phyloP scores from a whole-genome alignment of 1,140 invertebrate species.

The Melanaphis sacchari region DNA sequence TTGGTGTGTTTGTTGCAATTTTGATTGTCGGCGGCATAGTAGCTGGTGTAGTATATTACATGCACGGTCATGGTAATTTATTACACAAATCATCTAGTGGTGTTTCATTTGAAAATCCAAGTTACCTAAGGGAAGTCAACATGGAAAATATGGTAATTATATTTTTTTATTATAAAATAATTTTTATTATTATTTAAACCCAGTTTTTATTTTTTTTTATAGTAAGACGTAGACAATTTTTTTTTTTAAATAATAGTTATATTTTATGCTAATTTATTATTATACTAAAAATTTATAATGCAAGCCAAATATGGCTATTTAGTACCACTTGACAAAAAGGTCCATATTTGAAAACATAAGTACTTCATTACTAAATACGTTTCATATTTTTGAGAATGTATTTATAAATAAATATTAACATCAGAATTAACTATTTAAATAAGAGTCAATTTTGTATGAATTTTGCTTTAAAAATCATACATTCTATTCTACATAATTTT shows the following conservation, averaged over 20 bases:
- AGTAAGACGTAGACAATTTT: too few relatives aligned
- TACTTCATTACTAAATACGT: neutral
- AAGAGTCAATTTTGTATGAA: neutral
- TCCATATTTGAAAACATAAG: neutral
- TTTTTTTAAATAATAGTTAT: neutral
- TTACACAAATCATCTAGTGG: constrained; percentile 68
- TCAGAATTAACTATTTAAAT: neutral
- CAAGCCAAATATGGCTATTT: neutral
- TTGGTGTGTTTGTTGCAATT: constrained; percentile 73
- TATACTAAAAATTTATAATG: neutral
- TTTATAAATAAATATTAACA: neutral
- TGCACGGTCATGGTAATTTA: constrained; percentile 70
- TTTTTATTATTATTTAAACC: neutral
- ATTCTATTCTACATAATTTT: neutral
- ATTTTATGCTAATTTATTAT: neutral
- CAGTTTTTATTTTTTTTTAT: too few relatives aligned
- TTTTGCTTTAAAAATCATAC: neutral
- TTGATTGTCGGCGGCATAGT: constrained; percentile 72
- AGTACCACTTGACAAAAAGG: neutral
- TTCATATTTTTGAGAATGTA: neutral
- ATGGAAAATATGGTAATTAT: constrained; percentile 69
- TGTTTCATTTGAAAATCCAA: constrained; percentile 85
- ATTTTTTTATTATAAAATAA: neutral
- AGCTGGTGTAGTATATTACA: constrained; percentile 71
- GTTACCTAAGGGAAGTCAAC: constrained; percentile 78